Base-by-base conservation (phyloP, 1,140 invertebrate species). In the Tribolium castaneum region DNA sequence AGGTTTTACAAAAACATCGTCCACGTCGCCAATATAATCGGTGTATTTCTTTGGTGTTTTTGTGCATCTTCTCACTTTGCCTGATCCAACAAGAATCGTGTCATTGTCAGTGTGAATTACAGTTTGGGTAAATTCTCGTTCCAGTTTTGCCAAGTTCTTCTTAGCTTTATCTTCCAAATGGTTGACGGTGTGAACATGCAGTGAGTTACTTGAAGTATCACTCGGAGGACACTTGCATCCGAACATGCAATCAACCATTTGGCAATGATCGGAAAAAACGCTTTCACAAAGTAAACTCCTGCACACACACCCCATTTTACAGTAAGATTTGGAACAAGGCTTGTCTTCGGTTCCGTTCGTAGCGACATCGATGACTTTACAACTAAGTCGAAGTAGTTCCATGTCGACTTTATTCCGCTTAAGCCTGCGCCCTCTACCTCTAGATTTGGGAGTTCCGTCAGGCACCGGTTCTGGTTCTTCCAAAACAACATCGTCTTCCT, bases 301-400 rank as follows among this genome's bases (percentile, higher is more conserved):
- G 80, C 89, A 89, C 4, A 89, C 82, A 78, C 89, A 89, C 1
- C 88, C 89, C 6, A 89, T 78, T 73, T 78, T 80, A 80, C 88
- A 89, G 77, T 81, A 86, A 22, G 82, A 79, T 66, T 87, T 86
- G 3, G 62, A 75, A 79, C 88, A 89, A 7, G 77, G 56, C 13
- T 35, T 56, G 59, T 76, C 59, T 51, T 83, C 80, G 30, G 70
- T 71, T 19, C 81, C 78, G 66, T 77, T 39, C 2, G 50, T 51
- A 19, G 83, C 81, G 14, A 87, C 80, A 56, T 85, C 85, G 6
- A 88, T 83, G 19, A 88, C 81, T 80, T 87, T 87, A 16, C 86
- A 86, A 78, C 85, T 86, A 13, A 88, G 78, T 74, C 86, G 76
- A 62, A 82, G 80, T 25, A 88, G 74, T 84, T 88, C 87, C 10